Evolutionary conservation across 1,140 invertebrate species (phyloP).

Genomic region (Tachypleus tridentatus): DNA sequence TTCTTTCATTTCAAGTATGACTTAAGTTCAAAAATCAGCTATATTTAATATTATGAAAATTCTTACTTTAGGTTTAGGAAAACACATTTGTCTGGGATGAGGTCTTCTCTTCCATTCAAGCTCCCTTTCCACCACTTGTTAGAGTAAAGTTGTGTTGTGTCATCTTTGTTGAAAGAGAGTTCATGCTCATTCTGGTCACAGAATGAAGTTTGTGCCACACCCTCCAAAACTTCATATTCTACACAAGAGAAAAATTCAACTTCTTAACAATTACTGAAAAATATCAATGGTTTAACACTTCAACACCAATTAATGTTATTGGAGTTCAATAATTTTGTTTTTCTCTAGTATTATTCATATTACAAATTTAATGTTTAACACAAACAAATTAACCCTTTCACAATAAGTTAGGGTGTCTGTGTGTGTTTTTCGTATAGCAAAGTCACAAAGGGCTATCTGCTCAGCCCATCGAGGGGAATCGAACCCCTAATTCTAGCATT

Average conservation of each 20-base stretch:
- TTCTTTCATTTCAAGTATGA: too few species aligned
- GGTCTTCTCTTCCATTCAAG: conserved; percentile 58
- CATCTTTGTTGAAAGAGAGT: conserved; percentile 68
- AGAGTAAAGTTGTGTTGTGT: conserved; percentile 57
- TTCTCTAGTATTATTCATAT: too few species aligned
- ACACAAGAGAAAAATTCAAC: conserved; percentile 23
- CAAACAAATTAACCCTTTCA: too few species aligned
- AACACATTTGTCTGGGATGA: conserved; percentile 79
- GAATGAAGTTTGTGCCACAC: conserved; percentile 73
- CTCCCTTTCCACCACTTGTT: conserved; percentile 75
- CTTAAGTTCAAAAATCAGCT: too few species aligned
- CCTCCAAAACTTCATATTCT: conserved; percentile 70
- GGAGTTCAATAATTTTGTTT: background rate
- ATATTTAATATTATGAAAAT: too few species aligned
- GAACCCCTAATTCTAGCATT: too few species aligned
- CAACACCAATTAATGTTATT: background rate
- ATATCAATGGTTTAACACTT: background rate
- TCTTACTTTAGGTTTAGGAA: conserved; percentile 58
- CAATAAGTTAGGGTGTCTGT: too few species aligned
- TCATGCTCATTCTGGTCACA: conserved; percentile 65
- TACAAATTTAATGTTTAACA: too few species aligned
- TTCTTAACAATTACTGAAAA: background rate
- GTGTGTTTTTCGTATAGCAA: too few species aligned
- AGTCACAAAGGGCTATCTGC: too few species aligned
- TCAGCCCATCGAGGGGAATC: too few species aligned